phyloP scores from a whole-genome alignment of 2,888 invertebrate genomes.

The Galerucella pusilla region DNA sequence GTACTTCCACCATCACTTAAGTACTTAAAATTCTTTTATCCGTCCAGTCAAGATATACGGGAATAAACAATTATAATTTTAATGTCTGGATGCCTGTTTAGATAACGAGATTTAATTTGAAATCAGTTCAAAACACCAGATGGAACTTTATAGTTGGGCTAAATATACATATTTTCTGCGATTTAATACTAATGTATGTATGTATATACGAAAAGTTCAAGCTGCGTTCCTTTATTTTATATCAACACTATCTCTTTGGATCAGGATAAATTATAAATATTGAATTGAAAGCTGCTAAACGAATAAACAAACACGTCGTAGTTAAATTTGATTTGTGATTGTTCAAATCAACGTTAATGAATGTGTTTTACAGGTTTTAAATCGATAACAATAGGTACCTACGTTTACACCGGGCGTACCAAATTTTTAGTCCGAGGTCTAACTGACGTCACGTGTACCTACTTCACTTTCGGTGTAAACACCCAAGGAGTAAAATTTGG shows the following conservation, averaged over 20 bases:
- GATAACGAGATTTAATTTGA: conserved; percentile 20
- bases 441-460: too few relatives aligned
- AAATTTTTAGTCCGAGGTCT: too few relatives aligned
- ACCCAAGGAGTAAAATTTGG: too few relatives aligned
- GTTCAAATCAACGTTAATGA: not conserved
- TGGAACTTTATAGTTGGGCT: conserved; percentile 16
- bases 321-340: not conserved
- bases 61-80: conserved; percentile 15
- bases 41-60: conserved; percentile 7
- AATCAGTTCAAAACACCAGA: conserved; percentile 25
- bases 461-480: too few relatives aligned
- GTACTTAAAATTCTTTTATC: conserved; percentile 1
- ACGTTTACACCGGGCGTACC: too few relatives aligned
- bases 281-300: not conserved
- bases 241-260: not conserved
- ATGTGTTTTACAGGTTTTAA: not conserved
- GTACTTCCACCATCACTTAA: conserved; percentile 12
- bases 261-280: not conserved
- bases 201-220: not conserved
- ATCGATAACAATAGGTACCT: not conserved
- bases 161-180: conserved; percentile 19
- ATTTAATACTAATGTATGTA: not conserved
- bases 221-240: not conserved
- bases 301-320: not conserved
- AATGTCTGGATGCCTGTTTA: conserved; percentile 28